Evolutionary conservation across 2,113 vertebrate genomes (phyloP).

Genomic region (Gallinago undulata): DNA sequence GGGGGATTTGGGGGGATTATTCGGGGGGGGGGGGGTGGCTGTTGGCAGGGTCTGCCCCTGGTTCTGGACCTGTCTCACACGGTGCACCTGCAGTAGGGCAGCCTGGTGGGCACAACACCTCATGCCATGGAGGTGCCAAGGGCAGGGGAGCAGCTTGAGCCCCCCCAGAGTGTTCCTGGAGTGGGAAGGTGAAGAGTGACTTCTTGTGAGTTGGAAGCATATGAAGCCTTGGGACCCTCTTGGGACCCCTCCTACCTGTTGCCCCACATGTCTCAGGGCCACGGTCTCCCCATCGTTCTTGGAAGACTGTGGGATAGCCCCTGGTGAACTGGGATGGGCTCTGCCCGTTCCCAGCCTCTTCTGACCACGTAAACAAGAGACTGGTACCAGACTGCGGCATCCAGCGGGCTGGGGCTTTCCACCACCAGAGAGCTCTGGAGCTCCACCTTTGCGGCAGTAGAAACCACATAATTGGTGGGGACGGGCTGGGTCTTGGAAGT

Average conservation of each 20-base stretch:
- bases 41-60: background rate
- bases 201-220: background rate
- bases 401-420: conserved; percentile 9
- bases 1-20: background rate
- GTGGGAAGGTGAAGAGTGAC: background rate
- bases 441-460: background rate
- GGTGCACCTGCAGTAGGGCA: background rate
- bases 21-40: background rate
- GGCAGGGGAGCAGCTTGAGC: background rate
- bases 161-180: background rate
- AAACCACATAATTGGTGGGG: background rate
- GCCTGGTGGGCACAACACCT: background rate
- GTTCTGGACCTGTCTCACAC: background rate
- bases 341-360: background rate
- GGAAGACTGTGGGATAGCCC: background rate
- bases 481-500: background rate
- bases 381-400: background rate
- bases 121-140: background rate
- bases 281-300: background rate
- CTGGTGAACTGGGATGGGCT: background rate
- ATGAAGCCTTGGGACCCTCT: background rate
- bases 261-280: background rate
- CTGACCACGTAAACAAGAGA: background rate
- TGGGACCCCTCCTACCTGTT: background rate
- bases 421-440: conserved; percentile 24